phyloP scores from a whole-genome alignment of 2,797 vertebrate genomes.

The Sphaeramia orbicularis region DNA sequence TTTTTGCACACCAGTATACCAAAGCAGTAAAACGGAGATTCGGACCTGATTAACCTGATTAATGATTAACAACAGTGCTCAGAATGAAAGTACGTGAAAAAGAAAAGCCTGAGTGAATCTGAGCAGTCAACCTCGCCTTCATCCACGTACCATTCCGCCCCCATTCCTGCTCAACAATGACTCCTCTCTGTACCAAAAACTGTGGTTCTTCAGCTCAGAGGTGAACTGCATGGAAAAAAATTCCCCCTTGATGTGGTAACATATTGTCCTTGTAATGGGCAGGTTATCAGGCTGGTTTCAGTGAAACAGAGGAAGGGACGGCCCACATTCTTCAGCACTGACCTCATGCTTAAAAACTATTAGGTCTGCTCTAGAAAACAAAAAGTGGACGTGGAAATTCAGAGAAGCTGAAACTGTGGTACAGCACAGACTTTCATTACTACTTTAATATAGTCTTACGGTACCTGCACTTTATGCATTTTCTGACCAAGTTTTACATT shows the following conservation, averaged over 20 bases:
- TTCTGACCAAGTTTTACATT: too few species aligned
- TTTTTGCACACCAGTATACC: too few species aligned
- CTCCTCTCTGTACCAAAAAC: conserved; percentile 47
- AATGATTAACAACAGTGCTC: too few species aligned
- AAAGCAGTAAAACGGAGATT: too few species aligned
- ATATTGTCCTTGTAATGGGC: conserved; percentile 51
- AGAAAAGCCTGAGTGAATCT: too few species aligned
- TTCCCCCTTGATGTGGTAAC: conserved; percentile 47
- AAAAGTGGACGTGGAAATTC: not conserved
- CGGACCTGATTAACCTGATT: too few species aligned
- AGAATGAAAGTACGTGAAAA: too few species aligned
- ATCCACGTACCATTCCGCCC: conserved; percentile 50
- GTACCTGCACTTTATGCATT: too few species aligned
- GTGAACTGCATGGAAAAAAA: conserved; percentile 5
- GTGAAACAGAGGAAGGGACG: conserved; percentile 58
- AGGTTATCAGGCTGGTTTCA: conserved; percentile 66
- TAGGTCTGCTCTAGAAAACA: conserved; percentile 22
- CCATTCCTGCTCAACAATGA: conserved; percentile 67
- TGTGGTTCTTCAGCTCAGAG: conserved; percentile 45
- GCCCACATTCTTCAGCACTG: conserved; percentile 73
- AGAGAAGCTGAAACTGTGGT: conserved; percentile 22
- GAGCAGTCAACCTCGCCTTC: conserved; percentile 13
- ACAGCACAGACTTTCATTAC: not conserved
- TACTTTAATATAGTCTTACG: not conserved
- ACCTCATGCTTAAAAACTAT: conserved; percentile 62